A percentile compares a stretch with the other conserved stretches of the same genome.
phyloP scores from a whole-genome alignment of 1,140 invertebrate genomes.

The Coenobita brevimanus region DNA sequence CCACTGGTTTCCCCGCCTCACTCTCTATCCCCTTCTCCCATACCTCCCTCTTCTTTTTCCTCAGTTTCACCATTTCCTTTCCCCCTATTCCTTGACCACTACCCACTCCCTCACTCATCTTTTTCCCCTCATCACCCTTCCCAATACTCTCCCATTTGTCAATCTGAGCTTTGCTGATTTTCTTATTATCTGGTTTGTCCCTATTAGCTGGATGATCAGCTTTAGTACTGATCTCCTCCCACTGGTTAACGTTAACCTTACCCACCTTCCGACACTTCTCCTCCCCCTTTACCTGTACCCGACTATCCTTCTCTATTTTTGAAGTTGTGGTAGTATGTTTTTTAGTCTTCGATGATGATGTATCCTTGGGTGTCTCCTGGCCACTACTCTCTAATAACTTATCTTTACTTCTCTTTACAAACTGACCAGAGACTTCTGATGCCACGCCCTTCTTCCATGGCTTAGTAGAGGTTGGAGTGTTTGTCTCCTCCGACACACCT shows the following conservation, averaged over 20 bases:
- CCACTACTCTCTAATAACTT: constrained; percentile 35
- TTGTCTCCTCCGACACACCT: background rate
- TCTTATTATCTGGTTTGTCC: constrained; percentile 7
- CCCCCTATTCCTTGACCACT: constrained; percentile 20
- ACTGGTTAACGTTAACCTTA: constrained; percentile 26
- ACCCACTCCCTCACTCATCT: background rate
- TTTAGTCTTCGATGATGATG: background rate
- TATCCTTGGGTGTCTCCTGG: background rate
- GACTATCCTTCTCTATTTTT: background rate
- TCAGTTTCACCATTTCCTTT: background rate
- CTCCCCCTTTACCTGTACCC: background rate
- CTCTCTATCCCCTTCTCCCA: background rate
- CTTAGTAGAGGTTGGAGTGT: constrained; percentile 31
- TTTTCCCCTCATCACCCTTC: background rate
- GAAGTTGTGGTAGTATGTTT: background rate
- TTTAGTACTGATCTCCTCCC: constrained; percentile 8
- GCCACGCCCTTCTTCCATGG: constrained; percentile 64
- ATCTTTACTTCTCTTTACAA: constrained; percentile 55
- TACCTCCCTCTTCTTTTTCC: constrained; percentile 30
- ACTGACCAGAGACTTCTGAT: constrained; percentile 55
- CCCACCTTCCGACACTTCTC: constrained; percentile 11
- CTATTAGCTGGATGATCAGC: background rate
- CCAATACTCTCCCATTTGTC: constrained; percentile 5
- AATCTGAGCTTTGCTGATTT: background rate
- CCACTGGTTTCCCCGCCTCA: background rate